Evolutionary conservation across 2,888 invertebrate genomes (phyloP), one percentile per base, ranked within the genome.

Genomic region (Diadromus collaris): DNA sequence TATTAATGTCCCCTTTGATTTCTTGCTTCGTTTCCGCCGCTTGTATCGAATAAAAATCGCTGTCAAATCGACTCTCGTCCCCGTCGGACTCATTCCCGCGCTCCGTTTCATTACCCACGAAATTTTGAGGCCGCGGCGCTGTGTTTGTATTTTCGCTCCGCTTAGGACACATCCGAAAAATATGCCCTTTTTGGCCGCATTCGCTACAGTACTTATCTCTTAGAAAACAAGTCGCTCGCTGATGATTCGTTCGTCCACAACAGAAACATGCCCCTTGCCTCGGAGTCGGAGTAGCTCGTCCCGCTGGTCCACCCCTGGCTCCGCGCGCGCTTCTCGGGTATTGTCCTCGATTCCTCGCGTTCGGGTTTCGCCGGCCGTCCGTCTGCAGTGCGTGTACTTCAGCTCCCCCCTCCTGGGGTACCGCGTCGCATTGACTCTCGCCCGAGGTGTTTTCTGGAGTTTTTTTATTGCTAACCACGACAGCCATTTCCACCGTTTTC

Each of bases 401-500:
- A 19, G n/a, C 44, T 29, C 56, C 29, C 13, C 29, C 56, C 16
- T 29, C 27, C 16, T 58, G 24, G 58, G 29, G 32, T 19, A 34
- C 24, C 19, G 58, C 44, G 32, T n/a, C 58, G n/a, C 6, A 6
- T 58, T 34, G 58, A 7, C 4, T 58, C n/a, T 58, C 24, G 9
- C 34, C 58, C 58, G 58, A n/a, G n/a, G 19, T 1, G 5, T 29
- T 19, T 1, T 29, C 56, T 10, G 27, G 9, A 29, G 27, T 34
- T 64, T 46, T 56, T 41, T 46, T n/a, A 46, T n/a, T n/a, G 44
- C 44, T 46, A 6, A 46, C 44, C 7, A 46, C 3, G 61, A 71
- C 64, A 5, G 67, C 70, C 19, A 76, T n/a, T 56, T 80, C 76
- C 10, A 80, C 65, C 29, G 56, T 76, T 73, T 76, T 76, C 2